Base-by-base conservation (phyloP, 1,140 invertebrate species). In the Phenacoccus solenopsis region DNA sequence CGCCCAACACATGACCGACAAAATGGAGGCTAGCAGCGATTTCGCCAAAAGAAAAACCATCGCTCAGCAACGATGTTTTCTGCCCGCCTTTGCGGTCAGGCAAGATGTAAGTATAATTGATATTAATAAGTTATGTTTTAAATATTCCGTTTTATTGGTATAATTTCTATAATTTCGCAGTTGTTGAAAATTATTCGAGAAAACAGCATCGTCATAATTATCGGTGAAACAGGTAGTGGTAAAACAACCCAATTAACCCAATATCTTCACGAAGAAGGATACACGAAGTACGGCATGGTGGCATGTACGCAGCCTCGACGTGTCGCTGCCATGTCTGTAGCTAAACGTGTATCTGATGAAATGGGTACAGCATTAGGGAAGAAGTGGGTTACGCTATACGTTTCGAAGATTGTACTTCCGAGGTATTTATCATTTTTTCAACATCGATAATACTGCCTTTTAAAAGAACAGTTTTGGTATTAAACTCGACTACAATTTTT, bases 191-290 rank as follows among this genome's bases (percentile, higher is more conserved):
- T 98, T 32, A 97, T 99, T 24, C 81, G 95, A 68, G 96, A 98
- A 75, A 98, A 98, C 79, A 94, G 84, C 73, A 90, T 98, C 3
- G 90, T 98, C 9, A 91, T 99, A 73, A 96, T 98, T 76, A 85
- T 88, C 71, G 93, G 97, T 75, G 98, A 99, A 82, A 99, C 98
- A 22, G 98, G 98, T 16, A 96, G 93, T 76, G 98, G 97, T 57
- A 99, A 99, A 81, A 99, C 97, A 0, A 98, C 96, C 0, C 97
- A 99, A 78, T 81, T 99, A n/a, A 98, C 96, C 0, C 97, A 98
- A 78, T 99, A 98, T 78, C 82, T 99, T 2, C 91, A 98, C 78
- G 98, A 99, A 82, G 96, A 98, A 75, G 96, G 96, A 1, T 99
- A 96, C 80, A 96, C 91, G 73, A 86, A 86, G 72, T 85, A 87